Evolutionary conservation across 2,888 invertebrate species (phyloP).

Genomic region (Leptogaster cylindrica): DNA sequence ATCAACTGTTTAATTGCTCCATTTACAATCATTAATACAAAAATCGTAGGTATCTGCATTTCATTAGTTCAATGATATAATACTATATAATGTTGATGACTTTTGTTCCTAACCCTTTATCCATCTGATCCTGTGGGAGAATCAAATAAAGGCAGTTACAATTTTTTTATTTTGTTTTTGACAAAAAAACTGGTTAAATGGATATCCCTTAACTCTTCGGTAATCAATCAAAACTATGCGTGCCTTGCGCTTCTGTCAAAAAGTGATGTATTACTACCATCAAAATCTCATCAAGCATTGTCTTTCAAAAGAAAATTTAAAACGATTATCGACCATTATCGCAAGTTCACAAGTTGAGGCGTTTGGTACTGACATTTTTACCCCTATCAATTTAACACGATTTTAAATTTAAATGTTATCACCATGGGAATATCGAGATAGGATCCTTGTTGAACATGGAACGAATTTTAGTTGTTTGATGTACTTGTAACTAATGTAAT

Average conservation of each 20-base stretch:
- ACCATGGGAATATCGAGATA: conserved; percentile 18
- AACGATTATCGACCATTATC: conserved; percentile 34
- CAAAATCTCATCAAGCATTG: conserved; percentile 35
- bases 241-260: conserved; percentile 32
- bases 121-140: too few relatives aligned
- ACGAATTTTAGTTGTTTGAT: background rate
- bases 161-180: too few relatives aligned
- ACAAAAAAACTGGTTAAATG: conserved; percentile 30
- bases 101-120: too few relatives aligned
- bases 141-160: too few relatives aligned
- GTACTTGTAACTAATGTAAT: background rate
- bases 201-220: conserved; percentile 4
- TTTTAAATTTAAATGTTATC: conserved; percentile 35
- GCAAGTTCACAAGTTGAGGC: conserved; percentile 24
- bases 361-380: conserved; percentile 29
- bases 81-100: too few relatives aligned
- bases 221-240: conserved; percentile 37
- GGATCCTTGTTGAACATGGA: background rate
- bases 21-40: too few relatives aligned
- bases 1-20: too few relatives aligned
- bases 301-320: conserved; percentile 32
- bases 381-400: conserved; percentile 34
- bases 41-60: too few relatives aligned
- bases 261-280: conserved; percentile 31
- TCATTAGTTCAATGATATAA: too few relatives aligned